Evolutionary conservation across 2,888 invertebrate genomes (phyloP).

Genomic region (Prosopocoilus inquinatus): DNA sequence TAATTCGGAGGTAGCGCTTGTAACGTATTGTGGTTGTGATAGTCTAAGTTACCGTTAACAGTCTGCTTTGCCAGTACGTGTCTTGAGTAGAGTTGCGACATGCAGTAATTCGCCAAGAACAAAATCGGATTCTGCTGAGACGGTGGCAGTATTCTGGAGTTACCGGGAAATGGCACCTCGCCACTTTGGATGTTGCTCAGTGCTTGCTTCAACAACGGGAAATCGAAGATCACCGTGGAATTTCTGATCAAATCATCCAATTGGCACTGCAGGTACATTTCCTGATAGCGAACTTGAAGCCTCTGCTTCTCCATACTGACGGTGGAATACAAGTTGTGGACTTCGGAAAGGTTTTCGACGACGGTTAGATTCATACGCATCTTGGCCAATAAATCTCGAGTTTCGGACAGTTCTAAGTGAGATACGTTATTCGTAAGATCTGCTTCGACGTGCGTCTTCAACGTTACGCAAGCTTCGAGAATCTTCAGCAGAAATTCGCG

Average conservation of each 20-base stretch:
- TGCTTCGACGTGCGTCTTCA: slow-evolving; percentile 73
- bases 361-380: slow-evolving; percentile 60
- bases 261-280: slow-evolving; percentile 70
- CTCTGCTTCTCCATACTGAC: slow-evolving; percentile 65
- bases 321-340: slow-evolving; percentile 60
- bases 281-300: slow-evolving; percentile 66
- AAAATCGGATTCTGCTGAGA: slow-evolving; percentile 67
- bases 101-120: slow-evolving; percentile 74
- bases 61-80: slow-evolving; percentile 60
- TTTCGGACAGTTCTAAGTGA: slow-evolving; percentile 65
- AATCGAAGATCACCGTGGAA: slow-evolving; percentile 66
- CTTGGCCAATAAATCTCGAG: slow-evolving; percentile 62
- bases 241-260: slow-evolving; percentile 68
- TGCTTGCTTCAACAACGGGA: slow-evolving; percentile 65
- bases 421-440: slow-evolving; percentile 68
- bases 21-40: slow-evolving; percentile 48
- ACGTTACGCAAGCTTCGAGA: slow-evolving; percentile 69
- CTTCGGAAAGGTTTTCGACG: slow-evolving; percentile 59
- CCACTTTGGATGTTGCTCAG: slow-evolving; percentile 62
- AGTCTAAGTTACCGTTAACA: slow-evolving; percentile 52
- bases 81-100: slow-evolving; percentile 69
- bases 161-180: slow-evolving; percentile 51
- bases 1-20: slow-evolving; percentile 42
- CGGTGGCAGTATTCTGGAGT: slow-evolving; percentile 41
- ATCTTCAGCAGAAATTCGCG: slow-evolving; percentile 71